Evolutionary conservation across 2,113 vertebrate species (phyloP).

Genomic region (Plestiodon gilberti): DNA sequence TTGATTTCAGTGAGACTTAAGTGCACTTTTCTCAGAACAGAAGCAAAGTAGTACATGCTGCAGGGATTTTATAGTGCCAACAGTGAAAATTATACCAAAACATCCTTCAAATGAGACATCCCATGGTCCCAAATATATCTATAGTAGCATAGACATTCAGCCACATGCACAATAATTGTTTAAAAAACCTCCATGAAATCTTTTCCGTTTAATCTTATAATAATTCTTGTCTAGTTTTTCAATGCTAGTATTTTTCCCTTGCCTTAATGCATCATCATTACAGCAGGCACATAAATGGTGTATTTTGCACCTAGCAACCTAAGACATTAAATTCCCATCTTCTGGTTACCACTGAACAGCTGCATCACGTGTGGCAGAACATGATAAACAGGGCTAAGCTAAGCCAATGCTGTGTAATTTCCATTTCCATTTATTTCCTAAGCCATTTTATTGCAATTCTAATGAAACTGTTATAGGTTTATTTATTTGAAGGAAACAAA

Average conservation of each 20-base stretch:
- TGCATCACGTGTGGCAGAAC: slow-evolving; percentile 56
- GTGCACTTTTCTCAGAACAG: neutral
- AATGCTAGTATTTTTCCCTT: slow-evolving; percentile 33
- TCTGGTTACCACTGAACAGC: slow-evolving; percentile 54
- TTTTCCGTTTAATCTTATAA: slow-evolving; percentile 50
- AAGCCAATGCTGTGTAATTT: slow-evolving; percentile 54
- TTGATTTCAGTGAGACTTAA: neutral
- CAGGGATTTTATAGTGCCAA: slow-evolving; percentile 3
- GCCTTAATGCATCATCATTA: slow-evolving; percentile 50
- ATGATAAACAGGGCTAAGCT: slow-evolving; percentile 48
- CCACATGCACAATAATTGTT: slow-evolving; percentile 5
- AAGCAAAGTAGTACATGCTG: slow-evolving; percentile 1
- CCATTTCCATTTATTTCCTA: slow-evolving; percentile 60
- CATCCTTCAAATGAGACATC: neutral
- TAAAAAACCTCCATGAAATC: slow-evolving; percentile 35
- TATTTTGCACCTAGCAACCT: slow-evolving; percentile 42
- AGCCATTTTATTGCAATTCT: slow-evolving; percentile 46
- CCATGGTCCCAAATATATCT: neutral
- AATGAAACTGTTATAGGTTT: slow-evolving; percentile 36
- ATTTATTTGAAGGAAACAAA: slow-evolving; percentile 51
- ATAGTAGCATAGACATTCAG: neutral
- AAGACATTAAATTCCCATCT: slow-evolving; percentile 47
- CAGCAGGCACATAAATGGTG: slow-evolving; percentile 41
- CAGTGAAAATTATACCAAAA: neutral
- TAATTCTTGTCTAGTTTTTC: slow-evolving; percentile 31